Conservation (phyloP, 2,888 invertebrate species). For the Tromatobia lineatoria region DNA sequence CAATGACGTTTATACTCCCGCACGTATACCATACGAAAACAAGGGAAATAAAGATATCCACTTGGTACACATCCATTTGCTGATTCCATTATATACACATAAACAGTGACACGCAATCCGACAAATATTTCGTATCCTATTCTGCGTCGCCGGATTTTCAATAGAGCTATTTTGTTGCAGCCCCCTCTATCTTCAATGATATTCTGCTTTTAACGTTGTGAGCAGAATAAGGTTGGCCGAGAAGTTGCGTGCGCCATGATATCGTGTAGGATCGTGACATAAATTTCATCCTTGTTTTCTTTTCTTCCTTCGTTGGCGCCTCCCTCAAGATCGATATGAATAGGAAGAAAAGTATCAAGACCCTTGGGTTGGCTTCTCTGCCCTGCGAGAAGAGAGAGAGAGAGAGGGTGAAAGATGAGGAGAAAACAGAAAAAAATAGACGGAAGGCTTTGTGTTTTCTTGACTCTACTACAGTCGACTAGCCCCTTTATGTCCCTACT, state of each 20-base stretch:
- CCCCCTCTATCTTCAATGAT: background rate
- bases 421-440: background rate
- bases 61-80: background rate
- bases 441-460: slow-evolving; percentile 6
- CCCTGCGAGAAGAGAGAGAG: background rate
- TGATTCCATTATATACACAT: background rate
- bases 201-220: slow-evolving; percentile 5
- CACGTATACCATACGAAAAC: background rate
- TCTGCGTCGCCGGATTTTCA: background rate
- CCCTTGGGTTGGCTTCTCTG: slow-evolving; percentile 24
- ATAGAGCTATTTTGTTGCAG: background rate
- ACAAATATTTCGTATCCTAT: slow-evolving; percentile 18
- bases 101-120: background rate
- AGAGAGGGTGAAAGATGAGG: slow-evolving; percentile 3
- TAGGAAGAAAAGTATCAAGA: slow-evolving; percentile 35
- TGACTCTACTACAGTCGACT: background rate
- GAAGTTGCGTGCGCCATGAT: slow-evolving; percentile 34
- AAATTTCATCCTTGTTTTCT: slow-evolving; percentile 47
- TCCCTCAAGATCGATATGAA: slow-evolving; percentile 48
- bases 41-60: slow-evolving; percentile 37
- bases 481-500: background rate
- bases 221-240: slow-evolving; percentile 1
- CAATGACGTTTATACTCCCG: background rate
- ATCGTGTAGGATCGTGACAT: slow-evolving; percentile 41
- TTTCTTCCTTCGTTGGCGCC: slow-evolving; percentile 12